Base-by-base conservation (phyloP, 2,113 vertebrate species). In the Entelurus aequoreus region DNA sequence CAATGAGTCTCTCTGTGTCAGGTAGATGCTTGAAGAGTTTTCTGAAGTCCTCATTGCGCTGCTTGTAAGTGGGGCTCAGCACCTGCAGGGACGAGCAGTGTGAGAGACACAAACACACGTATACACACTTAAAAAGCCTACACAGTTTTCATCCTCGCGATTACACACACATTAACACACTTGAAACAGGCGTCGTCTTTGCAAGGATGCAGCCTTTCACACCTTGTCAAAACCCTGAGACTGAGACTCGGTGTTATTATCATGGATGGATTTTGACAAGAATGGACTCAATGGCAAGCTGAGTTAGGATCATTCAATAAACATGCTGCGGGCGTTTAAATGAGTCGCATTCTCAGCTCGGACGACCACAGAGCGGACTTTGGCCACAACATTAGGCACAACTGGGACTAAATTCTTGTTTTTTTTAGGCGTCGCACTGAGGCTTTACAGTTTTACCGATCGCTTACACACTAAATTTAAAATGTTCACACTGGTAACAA, bases 11-110 rank as follows among this genome's bases (percentile, higher is more conserved):
- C 87, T 99, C 97, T 11, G 95, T 93, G 86, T 99, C 97, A 4
- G 97, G 97, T 74, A 99, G 94, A 81, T 98, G 97, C 69, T 98
- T 98, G 84, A 99, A 99, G 84, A 99, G 95, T 81, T 99, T 99
- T 86, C 97, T 91, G 88, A 99, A 99, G 84, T 99, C 97, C 87
- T 99, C 97, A 79, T 99, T 99, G 67, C 97, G 91, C 83, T 99
- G 97, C 60, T 99, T 99, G 79, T 99, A 99, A 0, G 97, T 98
- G 5, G 97, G 97, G 75, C 97, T 99, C 86, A 99, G 84, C 65
- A 99, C 97, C 97, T 99, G 69, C 71, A 72, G 68, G 55, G 84
- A 66, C 69, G 82, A 48, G 55, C 51, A 46, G 55, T 72, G 66
- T 38, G 62, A 81, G 61, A 72, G 47, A 71, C 44, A 70, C 21